phyloP scores from a whole-genome alignment of 2,797 vertebrate species.

The Tiaroga cobitis region DNA sequence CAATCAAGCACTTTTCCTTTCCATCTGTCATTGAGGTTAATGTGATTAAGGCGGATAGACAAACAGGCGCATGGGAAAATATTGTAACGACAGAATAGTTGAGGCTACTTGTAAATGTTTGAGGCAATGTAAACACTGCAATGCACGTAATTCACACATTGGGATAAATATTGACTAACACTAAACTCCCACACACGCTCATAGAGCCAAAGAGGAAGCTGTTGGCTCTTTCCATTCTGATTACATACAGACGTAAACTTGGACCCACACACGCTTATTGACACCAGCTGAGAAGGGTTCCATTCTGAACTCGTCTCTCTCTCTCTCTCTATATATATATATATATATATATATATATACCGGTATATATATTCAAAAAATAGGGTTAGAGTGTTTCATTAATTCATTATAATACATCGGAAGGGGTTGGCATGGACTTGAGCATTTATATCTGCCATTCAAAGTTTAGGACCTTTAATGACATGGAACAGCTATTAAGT shows the following conservation, averaged over 20 bases:
- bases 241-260: background rate
- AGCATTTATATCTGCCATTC: slow-evolving; percentile 44
- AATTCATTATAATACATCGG: slow-evolving; percentile 16
- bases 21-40: slow-evolving; percentile 37
- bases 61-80: slow-evolving; percentile 46
- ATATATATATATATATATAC: no score
- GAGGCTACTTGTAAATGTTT: slow-evolving; percentile 39
- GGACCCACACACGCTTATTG: background rate
- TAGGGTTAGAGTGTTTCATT: slow-evolving; percentile 14
- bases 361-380: background rate
- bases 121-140: slow-evolving; percentile 50
- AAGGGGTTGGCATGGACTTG: slow-evolving; percentile 25
- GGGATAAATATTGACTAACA: slow-evolving; percentile 46
- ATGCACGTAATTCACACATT: slow-evolving; percentile 21
- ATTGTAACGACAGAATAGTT: slow-evolving; percentile 40
- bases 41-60: slow-evolving; percentile 23
- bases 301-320: background rate
- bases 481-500: slow-evolving; percentile 52
- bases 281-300: background rate
- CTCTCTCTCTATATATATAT: no score
- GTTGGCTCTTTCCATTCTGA: slow-evolving; percentile 5
- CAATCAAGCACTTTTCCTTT: slow-evolving; percentile 39
- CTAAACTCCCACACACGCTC: slow-evolving; percentile 36
- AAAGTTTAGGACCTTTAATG: slow-evolving; percentile 52
- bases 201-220: slow-evolving; percentile 35